phyloP scores from a whole-genome alignment of 2,888 invertebrate species.

The Cynaeus angustus region DNA sequence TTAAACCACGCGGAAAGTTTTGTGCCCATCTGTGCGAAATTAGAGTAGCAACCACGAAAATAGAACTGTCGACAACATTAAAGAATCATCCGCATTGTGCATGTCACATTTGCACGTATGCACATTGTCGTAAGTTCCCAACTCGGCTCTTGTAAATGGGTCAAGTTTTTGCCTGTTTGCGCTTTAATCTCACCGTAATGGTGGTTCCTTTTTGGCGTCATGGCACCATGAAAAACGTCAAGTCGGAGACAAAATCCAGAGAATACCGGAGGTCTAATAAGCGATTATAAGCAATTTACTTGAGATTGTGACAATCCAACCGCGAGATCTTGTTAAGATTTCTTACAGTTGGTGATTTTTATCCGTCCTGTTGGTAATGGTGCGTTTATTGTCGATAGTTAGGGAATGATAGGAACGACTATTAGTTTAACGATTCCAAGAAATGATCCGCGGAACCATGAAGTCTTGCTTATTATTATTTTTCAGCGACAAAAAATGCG shows the following conservation, averaged over 20 bases:
- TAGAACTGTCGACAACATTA: conserved; percentile 4
- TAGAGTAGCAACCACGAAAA: not conserved
- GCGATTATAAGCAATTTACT: conserved; percentile 63
- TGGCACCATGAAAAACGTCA: conserved; percentile 12
- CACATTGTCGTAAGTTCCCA: not conserved
- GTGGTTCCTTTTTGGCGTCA: not conserved
- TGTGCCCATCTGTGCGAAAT: not conserved
- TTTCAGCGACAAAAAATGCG: not conserved
- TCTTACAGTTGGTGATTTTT: conserved; percentile 64
- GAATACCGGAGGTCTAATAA: conserved; percentile 61
- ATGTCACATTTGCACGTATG: conserved; percentile 12
- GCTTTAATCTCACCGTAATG: not conserved
- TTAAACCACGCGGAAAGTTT: not conserved
- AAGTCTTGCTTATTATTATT: not conserved
- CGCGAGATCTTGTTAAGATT: conserved; percentile 67
- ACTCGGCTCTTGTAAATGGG: conserved; percentile 3
- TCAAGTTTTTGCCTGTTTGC: conserved; percentile 8
- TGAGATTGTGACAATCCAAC: conserved; percentile 63
- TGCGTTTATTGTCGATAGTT: conserved; percentile 55
- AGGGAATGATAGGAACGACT: conserved; percentile 13
- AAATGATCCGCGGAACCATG: conserved; percentile 1
- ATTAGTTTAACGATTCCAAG: conserved; percentile 19
- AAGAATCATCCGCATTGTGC: conserved; percentile 7
- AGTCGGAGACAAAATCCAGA: conserved; percentile 52
- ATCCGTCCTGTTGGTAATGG: conserved; percentile 57